Conservation (phyloP, 2,888 invertebrate genomes). For the Melitaea athalia region DNA sequence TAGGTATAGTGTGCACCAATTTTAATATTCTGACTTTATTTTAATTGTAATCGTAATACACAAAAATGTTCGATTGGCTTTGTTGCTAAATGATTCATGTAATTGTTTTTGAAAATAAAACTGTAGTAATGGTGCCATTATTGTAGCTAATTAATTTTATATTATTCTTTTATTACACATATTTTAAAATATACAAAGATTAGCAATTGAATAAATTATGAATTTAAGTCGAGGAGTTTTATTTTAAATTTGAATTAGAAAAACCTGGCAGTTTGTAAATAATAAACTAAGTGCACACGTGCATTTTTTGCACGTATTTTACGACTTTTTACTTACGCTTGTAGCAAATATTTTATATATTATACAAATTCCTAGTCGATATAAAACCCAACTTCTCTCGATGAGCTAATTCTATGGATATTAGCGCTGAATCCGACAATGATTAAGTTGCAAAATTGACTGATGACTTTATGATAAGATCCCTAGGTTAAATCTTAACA, state of each 20-base stretch:
- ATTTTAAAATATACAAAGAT: slow-evolving; percentile 46
- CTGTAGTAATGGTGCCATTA: slow-evolving; percentile 42
- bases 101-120: slow-evolving; percentile 18
- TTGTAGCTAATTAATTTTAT: slow-evolving; percentile 41
- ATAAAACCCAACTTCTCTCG: no score
- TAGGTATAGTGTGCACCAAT: slow-evolving; percentile 18
- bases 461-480: no score
- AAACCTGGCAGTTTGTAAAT: neutral
- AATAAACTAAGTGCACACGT: neutral
- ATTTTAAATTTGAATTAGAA: neutral
- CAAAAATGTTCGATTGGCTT: slow-evolving; percentile 4
- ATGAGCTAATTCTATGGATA: no score
- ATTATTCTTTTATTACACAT: slow-evolving; percentile 42
- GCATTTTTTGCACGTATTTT: no score
- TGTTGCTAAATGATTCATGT: slow-evolving; percentile 5
- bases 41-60: neutral
- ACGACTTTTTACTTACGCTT: no score
- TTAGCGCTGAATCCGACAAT: no score
- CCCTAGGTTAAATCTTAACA: no score
- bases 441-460: no score
- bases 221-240: slow-evolving; percentile 26
- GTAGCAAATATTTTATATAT: no score
- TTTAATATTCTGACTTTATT: slow-evolving; percentile 4
- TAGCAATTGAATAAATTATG: slow-evolving; percentile 45
- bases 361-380: no score